Base-by-base conservation (phyloP, 2,888 invertebrate species). In the Agrochola litura region DNA sequence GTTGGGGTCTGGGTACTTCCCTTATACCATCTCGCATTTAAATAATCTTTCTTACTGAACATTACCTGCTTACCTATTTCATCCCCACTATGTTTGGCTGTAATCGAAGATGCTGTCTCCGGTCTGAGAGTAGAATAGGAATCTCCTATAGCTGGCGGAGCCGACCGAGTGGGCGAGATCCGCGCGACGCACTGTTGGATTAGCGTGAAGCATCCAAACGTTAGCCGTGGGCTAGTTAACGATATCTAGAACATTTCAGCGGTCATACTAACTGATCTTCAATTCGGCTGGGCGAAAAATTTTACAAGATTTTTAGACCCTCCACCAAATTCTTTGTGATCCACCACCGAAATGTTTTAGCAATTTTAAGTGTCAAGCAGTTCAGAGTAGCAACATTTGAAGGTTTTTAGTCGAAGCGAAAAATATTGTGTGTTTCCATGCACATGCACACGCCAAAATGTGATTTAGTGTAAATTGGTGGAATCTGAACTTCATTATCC, bases 91-190 rank as follows among this genome's bases (percentile, higher is more conserved):
- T 89, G 91, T 56, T 89, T 90, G 19, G 85, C 91, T 2, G 86
- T 88, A 49, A 76, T 84, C 6, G 90, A 87, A 41, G 89, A 89
- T 30, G 85, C 88, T 12, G 92, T 89, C 46, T 92, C 93, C 1
- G 90, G 89, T 64, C 90, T 86, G 30, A 90, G 89, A n/a, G 91
- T 89, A 30, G 86, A 79, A 77, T 84, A 89, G n/a, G 89, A 88
- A 67, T 86, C 89, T 16, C 82, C 88, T 43, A 91, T 82, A 14
- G 88, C 83, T 6, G 94, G 91, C 3, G 97, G 97, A 6, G 97
- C 97, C 0, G 97, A 97, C 72, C 96, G 94, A 0, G 97, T 12
- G 0, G 90, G 90, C 0, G 90, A 88, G 56, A 89, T 94, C n/a
- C 91, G 91, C 58, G 89, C 86, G 61, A 91, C 89, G 84, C 91